Evolutionary conservation across 2,797 vertebrate species (phyloP), one percentile per base, ranked within the genome.

Genomic region (Enteromius anoplus): DNA sequence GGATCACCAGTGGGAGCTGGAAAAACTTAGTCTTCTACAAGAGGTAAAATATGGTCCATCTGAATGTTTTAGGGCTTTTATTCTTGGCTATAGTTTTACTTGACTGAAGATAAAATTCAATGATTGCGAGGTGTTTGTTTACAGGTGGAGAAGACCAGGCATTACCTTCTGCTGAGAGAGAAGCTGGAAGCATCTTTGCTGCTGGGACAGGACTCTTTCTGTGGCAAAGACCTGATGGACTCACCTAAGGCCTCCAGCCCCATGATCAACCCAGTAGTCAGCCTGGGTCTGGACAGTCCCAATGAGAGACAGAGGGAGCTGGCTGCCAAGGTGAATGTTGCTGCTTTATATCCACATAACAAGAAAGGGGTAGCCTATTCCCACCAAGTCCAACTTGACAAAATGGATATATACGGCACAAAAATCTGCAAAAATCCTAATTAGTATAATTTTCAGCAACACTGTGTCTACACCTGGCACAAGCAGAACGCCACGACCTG

Each of bases 1-100:
- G 2, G 98, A 99, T 89, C 98, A 99, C 91, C 98, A 99, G 87
- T 99, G 98, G 98, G 98, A 99, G 91, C 92, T 99, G 91, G 98
- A 99, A 90, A 99, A 99, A 87, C 97, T 99, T 89, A 99, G 97
- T 84, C 93, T 98, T 9, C 93, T 99, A 88, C 98, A 99, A 90
- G 98, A 99, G 94, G 98, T 98, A 88, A 88, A 58, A 23, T 40
- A 53, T 49, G 3, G 5, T 29, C 40, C 60, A 29, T 72, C 86
- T 78, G 9, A 19, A 29, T 29, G 37, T 49, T 51, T 26, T 15
- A 10, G 60, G 21, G 32, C 17, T n/a, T 60, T 72, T 75, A 17
- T 17, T 68, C 23, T 51, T n/a, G 64, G n/a, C 10, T 29, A 12
- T 40, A 40, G 8, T 40, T 40, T 40, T 40, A 40, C 37, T 40